These are phyloP conservation scores for Bathynomus jamesi DNA, from an alignment of 1,140 invertebrate species.

Conservation along the genomic window DNA sequence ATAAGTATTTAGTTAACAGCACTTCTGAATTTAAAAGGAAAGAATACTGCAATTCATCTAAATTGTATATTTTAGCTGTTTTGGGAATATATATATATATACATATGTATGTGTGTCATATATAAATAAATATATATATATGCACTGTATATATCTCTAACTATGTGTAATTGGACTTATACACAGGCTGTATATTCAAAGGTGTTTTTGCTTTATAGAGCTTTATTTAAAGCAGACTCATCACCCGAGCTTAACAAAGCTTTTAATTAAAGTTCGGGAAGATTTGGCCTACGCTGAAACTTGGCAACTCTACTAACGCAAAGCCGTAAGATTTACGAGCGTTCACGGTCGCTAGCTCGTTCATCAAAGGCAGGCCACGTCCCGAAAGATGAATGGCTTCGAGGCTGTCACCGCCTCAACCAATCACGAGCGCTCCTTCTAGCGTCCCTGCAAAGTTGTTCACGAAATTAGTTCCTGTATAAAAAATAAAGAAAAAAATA, in stretches of 20 bases:
- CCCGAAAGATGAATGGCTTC: constrained; percentile 18
- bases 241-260: background rate
- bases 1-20: too few relatives aligned
- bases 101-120: background rate
- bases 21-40: too few relatives aligned
- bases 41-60: too few relatives aligned
- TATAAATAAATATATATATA: background rate
- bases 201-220: too few relatives aligned
- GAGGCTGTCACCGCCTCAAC: constrained; percentile 13
- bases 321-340: constrained; percentile 12
- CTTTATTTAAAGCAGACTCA: too few relatives aligned
- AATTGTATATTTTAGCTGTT: too few relatives aligned
- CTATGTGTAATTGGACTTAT: background rate
- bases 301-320: background rate
- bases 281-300: background rate
- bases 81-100: too few relatives aligned
- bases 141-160: background rate
- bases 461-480: constrained; percentile 1
- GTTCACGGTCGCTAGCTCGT: constrained; percentile 19
- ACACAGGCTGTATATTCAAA: too few relatives aligned
- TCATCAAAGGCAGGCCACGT: constrained; percentile 22
- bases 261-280: background rate
- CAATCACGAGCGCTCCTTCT: constrained; percentile 7
- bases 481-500: background rate
- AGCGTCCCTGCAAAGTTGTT: background rate